Evolutionary conservation across 2,113 vertebrate species (phyloP).

Genomic region (Sorex araneus): DNA sequence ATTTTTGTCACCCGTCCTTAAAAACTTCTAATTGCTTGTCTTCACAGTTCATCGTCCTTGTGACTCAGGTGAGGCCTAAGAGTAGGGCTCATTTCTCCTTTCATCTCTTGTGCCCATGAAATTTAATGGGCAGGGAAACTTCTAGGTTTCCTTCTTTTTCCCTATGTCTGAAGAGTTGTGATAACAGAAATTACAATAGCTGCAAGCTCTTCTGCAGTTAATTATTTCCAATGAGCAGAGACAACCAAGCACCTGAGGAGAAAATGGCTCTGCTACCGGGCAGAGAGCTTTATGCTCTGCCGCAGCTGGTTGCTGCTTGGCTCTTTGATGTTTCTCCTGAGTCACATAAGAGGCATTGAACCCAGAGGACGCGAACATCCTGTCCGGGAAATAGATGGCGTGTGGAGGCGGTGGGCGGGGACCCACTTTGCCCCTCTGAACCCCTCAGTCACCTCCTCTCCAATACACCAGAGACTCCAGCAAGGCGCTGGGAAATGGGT

Average conservation of each 20-base stretch:
- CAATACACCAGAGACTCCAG: constrained; percentile 46
- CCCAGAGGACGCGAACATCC: constrained; percentile 56
- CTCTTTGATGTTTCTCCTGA: constrained; percentile 69
- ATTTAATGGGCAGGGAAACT: neutral
- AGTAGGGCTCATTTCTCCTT: neutral
- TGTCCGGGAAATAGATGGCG: constrained; percentile 67
- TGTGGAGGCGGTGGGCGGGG: constrained; percentile 26
- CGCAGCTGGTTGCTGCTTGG: constrained; percentile 29
- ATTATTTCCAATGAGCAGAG: constrained; percentile 71
- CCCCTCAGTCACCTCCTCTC: constrained; percentile 63
- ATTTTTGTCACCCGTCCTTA: neutral
- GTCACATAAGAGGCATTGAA: constrained; percentile 64
- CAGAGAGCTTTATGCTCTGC: neutral
- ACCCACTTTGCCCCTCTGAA: constrained; percentile 22
- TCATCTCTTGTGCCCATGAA: neutral
- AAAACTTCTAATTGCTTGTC: neutral
- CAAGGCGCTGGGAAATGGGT: constrained; percentile 50
- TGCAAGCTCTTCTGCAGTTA: constrained; percentile 28
- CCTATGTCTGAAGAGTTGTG: constrained; percentile 54
- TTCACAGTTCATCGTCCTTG: neutral
- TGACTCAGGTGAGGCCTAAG: neutral
- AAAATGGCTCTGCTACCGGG: constrained; percentile 51
- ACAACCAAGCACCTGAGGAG: constrained; percentile 60
- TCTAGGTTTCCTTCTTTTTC: neutral
- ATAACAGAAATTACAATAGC: constrained; percentile 63